Conservation (phyloP, 1,140 invertebrate species). For the Bombus terrestris region DNA sequence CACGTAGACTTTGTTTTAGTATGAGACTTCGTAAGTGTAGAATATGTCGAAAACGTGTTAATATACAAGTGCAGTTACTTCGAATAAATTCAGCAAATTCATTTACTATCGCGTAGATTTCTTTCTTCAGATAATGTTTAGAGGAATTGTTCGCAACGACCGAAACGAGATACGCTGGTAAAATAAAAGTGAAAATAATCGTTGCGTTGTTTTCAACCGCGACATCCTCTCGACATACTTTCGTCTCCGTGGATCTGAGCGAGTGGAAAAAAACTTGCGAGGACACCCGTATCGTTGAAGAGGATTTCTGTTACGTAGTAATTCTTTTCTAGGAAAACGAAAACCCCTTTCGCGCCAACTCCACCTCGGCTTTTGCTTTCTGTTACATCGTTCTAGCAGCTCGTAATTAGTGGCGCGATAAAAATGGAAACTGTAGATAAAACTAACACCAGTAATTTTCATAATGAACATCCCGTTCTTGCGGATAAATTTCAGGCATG, state of each 20-base stretch:
- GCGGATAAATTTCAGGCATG: no score
- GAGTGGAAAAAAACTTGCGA: background rate
- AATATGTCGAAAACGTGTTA: no score
- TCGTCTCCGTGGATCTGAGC: background rate
- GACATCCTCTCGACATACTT: constrained; percentile 16
- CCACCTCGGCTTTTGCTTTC: background rate
- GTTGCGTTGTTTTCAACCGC: background rate
- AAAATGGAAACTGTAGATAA: background rate
- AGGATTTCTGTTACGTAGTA: background rate
- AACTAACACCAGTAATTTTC: background rate
- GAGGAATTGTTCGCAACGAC: background rate
- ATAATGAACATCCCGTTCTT: background rate
- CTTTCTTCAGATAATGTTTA: background rate
- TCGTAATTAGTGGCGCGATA: background rate
- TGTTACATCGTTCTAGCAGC: background rate
- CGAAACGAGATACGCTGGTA: background rate
- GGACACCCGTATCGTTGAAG: constrained; percentile 19
- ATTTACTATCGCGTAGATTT: background rate
- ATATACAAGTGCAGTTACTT: fast-evolving
- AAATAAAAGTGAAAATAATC: constrained; percentile 13
- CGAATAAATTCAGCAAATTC: background rate
- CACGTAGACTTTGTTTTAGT: no score
- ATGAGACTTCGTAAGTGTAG: no score
- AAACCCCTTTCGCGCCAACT: background rate
- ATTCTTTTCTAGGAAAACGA: constrained; percentile 5